Conservation (phyloP, 2,797 vertebrate species). For the Buphagus erythrorhynchus region DNA sequence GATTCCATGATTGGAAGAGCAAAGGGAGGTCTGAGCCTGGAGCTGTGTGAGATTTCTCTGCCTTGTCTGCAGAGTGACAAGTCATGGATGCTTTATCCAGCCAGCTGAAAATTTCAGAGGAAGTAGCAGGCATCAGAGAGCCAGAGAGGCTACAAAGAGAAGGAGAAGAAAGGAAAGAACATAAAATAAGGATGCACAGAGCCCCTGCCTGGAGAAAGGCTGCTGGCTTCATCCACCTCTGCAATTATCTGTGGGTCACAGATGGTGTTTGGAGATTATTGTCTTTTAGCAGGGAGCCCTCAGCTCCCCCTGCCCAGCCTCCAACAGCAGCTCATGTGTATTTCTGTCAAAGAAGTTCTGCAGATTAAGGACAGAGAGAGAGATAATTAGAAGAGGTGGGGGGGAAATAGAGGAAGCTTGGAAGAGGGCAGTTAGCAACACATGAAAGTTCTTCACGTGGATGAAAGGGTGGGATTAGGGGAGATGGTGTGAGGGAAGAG, state of each 20-base stretch:
- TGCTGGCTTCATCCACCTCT: background rate
- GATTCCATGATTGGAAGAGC: background rate
- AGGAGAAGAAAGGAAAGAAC: background rate
- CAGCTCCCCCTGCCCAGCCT: background rate
- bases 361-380: background rate
- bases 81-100: background rate
- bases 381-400: background rate
- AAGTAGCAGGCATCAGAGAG: background rate
- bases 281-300: background rate
- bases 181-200: background rate
- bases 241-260: background rate
- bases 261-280: background rate
- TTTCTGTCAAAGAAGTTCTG: background rate
- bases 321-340: background rate
- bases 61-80: background rate
- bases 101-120: background rate
- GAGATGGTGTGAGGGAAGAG: background rate
- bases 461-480: background rate
- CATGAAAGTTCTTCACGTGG: accelerated
- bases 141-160: background rate
- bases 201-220: background rate
- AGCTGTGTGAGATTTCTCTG: background rate
- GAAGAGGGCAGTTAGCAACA: background rate
- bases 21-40: background rate
- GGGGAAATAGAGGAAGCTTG: background rate